A percentile compares a stretch with the other conserved stretches of the same genome.
Evolutionary conservation across 2,113 vertebrate genomes (phyloP).

Genomic region (Nothobranchius furzeri): DNA sequence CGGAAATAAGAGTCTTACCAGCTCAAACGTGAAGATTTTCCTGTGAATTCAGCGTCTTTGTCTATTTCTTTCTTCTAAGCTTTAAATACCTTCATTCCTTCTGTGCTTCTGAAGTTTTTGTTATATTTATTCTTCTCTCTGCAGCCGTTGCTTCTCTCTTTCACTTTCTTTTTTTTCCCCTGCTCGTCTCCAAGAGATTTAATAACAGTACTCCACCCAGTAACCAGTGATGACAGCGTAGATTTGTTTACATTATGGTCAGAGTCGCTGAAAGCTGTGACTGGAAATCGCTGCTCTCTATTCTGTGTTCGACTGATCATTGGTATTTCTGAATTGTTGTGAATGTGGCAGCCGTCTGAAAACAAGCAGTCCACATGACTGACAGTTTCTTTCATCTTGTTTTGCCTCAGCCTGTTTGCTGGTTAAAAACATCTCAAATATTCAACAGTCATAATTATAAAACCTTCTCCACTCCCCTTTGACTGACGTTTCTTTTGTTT

Average conservation of each 20-base stretch:
- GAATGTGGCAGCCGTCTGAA: background rate
- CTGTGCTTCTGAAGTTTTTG: conserved; percentile 1
- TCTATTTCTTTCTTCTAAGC: conserved; percentile 48
- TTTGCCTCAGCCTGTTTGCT: conserved; percentile 58
- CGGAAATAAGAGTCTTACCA: conserved; percentile 48
- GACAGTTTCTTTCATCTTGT: conserved; percentile 9
- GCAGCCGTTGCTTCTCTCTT: conserved; percentile 33
- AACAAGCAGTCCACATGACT: conserved; percentile 1
- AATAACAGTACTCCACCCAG: conserved; percentile 77
- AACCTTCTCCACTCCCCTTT: conserved; percentile 9
- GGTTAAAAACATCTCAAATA: conserved; percentile 57
- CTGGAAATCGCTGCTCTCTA: conserved; percentile 8
- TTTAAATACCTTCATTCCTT: conserved; percentile 50
- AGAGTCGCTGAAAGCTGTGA: conserved; percentile 17
- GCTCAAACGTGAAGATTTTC: conserved; percentile 32
- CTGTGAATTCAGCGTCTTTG: conserved; percentile 15
- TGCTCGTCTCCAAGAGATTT: conserved; percentile 55
- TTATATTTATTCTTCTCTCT: conserved; percentile 33
- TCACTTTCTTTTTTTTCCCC: conserved; percentile 55
- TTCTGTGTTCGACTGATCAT: background rate
- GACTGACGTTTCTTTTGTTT: conserved; percentile 23
- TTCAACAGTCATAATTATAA: conserved; percentile 47
- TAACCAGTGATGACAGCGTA: conserved; percentile 72
- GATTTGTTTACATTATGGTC: conserved; percentile 58
- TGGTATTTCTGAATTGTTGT: background rate